Percentiles rank a stretch among this genome's conserved stretches.
Evolutionary conservation across 2,888 invertebrate species (phyloP).

Genomic region (Phaonia tiefii): DNA sequence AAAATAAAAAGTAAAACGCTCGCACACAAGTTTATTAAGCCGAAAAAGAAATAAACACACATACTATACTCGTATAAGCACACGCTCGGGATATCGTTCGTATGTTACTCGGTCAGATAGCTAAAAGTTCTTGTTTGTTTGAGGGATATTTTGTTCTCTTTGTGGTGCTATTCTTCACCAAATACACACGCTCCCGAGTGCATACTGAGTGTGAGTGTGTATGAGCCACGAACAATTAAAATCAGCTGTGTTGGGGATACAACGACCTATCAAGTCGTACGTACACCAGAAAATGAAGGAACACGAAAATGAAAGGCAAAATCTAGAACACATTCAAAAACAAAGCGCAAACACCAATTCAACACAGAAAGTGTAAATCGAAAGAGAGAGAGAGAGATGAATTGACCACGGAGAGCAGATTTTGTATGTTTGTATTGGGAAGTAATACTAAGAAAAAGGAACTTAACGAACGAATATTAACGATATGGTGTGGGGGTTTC

Average conservation of each 20-base stretch:
- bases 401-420: no score
- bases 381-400: no score
- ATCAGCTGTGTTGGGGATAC: constrained; percentile 70
- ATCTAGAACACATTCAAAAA: constrained; percentile 36
- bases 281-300: constrained; percentile 37
- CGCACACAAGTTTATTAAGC: neutral
- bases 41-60: constrained; percentile 15
- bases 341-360: constrained; percentile 43
- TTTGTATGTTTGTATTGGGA: neutral
- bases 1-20: constrained; percentile 18
- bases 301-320: constrained; percentile 27
- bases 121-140: constrained; percentile 56
- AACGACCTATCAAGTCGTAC: constrained; percentile 70
- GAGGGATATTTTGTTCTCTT: constrained; percentile 17
- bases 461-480: constrained; percentile 57
- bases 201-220: constrained; percentile 31
- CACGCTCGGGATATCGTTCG: constrained; percentile 49
- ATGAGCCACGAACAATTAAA: constrained; percentile 55
- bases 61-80: constrained; percentile 46
- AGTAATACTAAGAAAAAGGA: constrained; percentile 7
- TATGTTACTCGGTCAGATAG: constrained; percentile 62
- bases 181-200: constrained; percentile 42
- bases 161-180: constrained; percentile 56
- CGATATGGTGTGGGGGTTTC: neutral
- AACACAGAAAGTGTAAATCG: neutral